Conservation (phyloP, 2,888 invertebrate species). For the Trypoxylon attenuatum region DNA sequence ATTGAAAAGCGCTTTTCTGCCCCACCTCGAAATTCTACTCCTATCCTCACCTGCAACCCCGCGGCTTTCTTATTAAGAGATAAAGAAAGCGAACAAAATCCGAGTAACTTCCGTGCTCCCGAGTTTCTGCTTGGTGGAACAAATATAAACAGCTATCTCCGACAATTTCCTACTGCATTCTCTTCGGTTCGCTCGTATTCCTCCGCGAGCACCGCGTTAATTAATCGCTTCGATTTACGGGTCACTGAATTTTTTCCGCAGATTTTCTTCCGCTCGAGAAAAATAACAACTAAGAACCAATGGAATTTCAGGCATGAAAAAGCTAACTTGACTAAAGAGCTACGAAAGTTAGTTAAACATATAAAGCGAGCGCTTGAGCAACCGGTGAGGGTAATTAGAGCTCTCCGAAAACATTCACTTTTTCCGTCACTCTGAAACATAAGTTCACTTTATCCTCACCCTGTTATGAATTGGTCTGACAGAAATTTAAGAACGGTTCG, state of each 20-base stretch:
- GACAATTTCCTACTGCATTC: slow-evolving; percentile 7
- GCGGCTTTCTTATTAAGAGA: background rate
- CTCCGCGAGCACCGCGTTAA: slow-evolving; percentile 5
- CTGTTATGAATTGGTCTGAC: too few species aligned
- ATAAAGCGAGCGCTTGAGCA: too few species aligned
- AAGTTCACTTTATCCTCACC: too few species aligned
- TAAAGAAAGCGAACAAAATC: background rate
- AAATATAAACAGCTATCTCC: slow-evolving; percentile 5
- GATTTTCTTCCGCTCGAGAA: background rate
- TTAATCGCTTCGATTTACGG: slow-evolving; percentile 3
- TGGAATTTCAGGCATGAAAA: too few species aligned
- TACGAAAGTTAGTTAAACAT: too few species aligned
- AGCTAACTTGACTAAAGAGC: too few species aligned
- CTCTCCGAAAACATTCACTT: too few species aligned
- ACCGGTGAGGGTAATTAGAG: too few species aligned
- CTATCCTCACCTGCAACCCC: background rate
- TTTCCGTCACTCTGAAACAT: too few species aligned
- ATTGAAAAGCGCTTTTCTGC: slow-evolving; percentile 41
- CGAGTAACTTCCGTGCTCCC: slow-evolving; percentile 12
- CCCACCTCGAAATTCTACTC: slow-evolving; percentile 23
- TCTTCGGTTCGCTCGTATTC: background rate
- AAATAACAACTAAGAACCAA: background rate
- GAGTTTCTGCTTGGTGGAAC: slow-evolving; percentile 10
- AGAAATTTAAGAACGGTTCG: too few species aligned
- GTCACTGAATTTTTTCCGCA: background rate